Base-by-base conservation (phyloP, 2,797 vertebrate species). In the Lutjanus argentimaculatus region DNA sequence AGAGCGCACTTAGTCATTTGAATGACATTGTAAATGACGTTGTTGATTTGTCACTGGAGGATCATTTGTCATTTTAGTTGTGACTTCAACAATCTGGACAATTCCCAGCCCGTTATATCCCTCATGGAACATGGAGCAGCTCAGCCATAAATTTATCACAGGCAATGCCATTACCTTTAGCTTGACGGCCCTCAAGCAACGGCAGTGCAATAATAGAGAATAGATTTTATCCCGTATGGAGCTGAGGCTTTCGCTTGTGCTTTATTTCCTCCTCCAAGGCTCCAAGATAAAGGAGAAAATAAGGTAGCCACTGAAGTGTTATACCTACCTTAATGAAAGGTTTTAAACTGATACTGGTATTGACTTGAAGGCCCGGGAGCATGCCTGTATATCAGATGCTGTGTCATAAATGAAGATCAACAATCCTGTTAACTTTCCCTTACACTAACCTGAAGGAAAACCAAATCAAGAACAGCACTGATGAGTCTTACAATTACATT, bases 181-280 rank as follows among this genome's bases (percentile, higher is more conserved):
- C 91, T 85, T 93, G 90, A 94, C 86, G 92, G 93, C 91, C 94
- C 91, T 92, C 92, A 78, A 95, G 94, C 93, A 90, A 90, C 71
- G 66, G 85, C 90, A 91, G 92, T 81, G 92, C 93, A 94, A 95
- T 95, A 95, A 95, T 93, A 93, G 89, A 94, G 93, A 95, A 95
- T 94, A 94, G 94, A 95, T 95, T 94, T 93, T 93, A 95, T 96
- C 94, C 93, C 92, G 75, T 92, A 89, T 88, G 89, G 92, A 92
- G 88, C 82, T 13, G 25, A 87, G 89, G 90, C 90, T 89, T 91
- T 92, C 56, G 85, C 88, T 87, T 85, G 89, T 84, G 92, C 92
- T 94, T 95, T 95, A 94, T 94, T 94, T 94, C 91, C 85, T 90
- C 85, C 88, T 89, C 82, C 88, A 87, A 93, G 92, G 91, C 86